Evolutionary conservation across 2,888 invertebrate genomes (phyloP), one percentile per base, ranked within the genome.

Genomic region (Syritta pipiens): DNA sequence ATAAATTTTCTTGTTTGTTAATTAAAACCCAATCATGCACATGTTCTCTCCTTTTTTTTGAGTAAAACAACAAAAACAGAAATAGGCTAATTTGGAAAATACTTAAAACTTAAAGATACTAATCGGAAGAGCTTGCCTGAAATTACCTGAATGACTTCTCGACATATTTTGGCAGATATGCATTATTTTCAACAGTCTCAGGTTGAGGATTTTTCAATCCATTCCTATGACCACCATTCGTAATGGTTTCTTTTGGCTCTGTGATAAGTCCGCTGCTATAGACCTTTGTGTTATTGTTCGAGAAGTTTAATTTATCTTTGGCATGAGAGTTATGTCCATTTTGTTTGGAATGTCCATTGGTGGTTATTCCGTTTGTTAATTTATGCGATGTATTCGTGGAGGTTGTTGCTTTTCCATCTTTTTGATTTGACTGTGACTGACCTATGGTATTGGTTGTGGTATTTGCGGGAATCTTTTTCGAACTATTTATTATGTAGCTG

Each of bases 101-200:
- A 57, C 48, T 48, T 62, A 68, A 22, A 26, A 9, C 53, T 74
- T n/a, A n/a, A n/a, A 75, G 9, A 51, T 37, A 48, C 63, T 71
- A 65, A 65, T 71, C 48, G 71, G 77, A 67, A 77, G 20, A 59
- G 77, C 65, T 65, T 71, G 65, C 65, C 77, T 65, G 83, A 81
- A 87, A 85, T 88, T 89, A 89, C 89, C 89, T 89, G 88, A 86
- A 88, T 86, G 89, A 89, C 89, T 89, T 88, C 86, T 86, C 89
- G 86, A 87, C 89, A 86, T 84, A 86, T 86, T 87, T 88, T 87
- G 87, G 86, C 84, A 88, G 86, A 85, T 87, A 84, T 82, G 83
- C 83, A 83, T 49, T 69, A 62, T 46, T 65, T 74, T 74, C 65
- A 37, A 71, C 71, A 30, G 59, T 53, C 42, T 71, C 42, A 44